Percentiles rank a stretch among this genome's conserved stretches.
These are phyloP conservation scores for Caenorhabditis zanzibari DNA, from an alignment of 2,888 invertebrate genomes.

Conservation along the genomic window DNA sequence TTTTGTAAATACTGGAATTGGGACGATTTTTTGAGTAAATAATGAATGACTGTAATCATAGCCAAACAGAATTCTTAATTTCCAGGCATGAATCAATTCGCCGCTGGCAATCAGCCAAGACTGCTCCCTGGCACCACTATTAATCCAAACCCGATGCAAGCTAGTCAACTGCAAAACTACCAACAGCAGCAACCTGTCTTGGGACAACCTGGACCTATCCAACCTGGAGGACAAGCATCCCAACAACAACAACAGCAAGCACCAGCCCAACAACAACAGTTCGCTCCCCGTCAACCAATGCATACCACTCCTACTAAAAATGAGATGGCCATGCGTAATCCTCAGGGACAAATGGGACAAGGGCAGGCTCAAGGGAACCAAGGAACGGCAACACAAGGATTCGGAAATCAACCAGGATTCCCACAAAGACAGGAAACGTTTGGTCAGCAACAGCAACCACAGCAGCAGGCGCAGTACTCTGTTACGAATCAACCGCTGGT, in stretches of 20 bases:
- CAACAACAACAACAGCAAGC: slow-evolving; percentile 11
- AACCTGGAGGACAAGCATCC: slow-evolving; percentile 4
- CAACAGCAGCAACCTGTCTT: slow-evolving; percentile 25
- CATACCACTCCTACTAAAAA: slow-evolving; percentile 13
- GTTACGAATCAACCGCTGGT: not conserved
- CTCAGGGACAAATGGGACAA: slow-evolving; percentile 24
- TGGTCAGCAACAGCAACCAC: not conserved
- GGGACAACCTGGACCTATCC: slow-evolving; percentile 38
- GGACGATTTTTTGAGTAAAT: too few relatives aligned
- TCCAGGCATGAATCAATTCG: too few relatives aligned
- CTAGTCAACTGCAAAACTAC: not conserved
- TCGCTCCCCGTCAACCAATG: not conserved
- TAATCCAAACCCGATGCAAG: slow-evolving; percentile 8
- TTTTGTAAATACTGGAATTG: too few relatives aligned
- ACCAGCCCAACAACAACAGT: slow-evolving; percentile 4
- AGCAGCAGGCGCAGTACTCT: not conserved
- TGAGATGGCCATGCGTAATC: too few relatives aligned
- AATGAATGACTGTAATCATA: too few relatives aligned
- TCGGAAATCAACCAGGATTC: slow-evolving; percentile 13
- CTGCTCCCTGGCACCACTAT: slow-evolving; percentile 4
- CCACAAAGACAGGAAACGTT: not conserved
- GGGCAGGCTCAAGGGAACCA: slow-evolving; percentile 5
- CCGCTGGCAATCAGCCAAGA: slow-evolving; percentile 17
- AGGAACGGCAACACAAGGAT: slow-evolving; percentile 8
- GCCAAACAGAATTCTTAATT: too few relatives aligned